Conservation (phyloP, 2,113 vertebrate genomes). For the Calonectris borealis region DNA sequence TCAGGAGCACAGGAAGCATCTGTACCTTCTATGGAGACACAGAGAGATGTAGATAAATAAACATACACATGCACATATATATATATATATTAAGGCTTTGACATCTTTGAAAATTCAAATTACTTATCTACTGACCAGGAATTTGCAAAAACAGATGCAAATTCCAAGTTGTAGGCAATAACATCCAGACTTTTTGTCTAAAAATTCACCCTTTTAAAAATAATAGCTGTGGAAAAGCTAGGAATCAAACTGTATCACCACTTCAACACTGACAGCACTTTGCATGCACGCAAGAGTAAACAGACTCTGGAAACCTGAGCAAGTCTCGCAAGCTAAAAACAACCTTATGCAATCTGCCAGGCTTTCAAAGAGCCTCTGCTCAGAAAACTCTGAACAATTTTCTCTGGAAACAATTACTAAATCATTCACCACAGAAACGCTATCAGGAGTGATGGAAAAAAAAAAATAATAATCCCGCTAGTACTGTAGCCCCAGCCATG, state of each 20-base stretch:
- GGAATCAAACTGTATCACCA: neutral
- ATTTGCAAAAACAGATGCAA: neutral
- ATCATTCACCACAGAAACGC: neutral
- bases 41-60: neutral
- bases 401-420: neutral
- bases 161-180: neutral
- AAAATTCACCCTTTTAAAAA: neutral
- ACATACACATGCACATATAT: rapidly evolving
- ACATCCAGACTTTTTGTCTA: neutral
- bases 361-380: neutral
- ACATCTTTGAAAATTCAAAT: neutral
- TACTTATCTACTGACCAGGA: neutral
- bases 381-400: neutral
- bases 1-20: neutral
- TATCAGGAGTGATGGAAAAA: neutral
- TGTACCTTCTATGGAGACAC: neutral
- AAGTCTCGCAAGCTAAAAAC: neutral
- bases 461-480: neutral
- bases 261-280: neutral
- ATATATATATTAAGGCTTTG: neutral
- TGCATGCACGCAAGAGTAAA: neutral
- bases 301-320: neutral
- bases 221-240: neutral
- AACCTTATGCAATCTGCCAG: neutral
- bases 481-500: neutral